A percentile compares a stretch with the other conserved stretches of the same genome.
These are phyloP conservation scores for Mamestra configurata DNA, from an alignment of 1,140 invertebrate species.

Conservation along the genomic window DNA sequence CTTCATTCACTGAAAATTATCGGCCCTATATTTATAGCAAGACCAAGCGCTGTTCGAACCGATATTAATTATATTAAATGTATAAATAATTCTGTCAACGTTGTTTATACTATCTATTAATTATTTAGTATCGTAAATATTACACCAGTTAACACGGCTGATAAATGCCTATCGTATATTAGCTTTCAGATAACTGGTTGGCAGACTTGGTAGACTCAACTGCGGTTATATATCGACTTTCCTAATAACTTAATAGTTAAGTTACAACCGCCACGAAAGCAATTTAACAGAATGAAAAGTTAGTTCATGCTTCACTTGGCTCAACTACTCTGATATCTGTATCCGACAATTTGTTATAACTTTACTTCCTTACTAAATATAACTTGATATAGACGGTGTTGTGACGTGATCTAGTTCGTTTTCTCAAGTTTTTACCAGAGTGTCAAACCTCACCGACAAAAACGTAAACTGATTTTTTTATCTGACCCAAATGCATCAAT, in stretches of 20 bases:
- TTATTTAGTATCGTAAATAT: background rate
- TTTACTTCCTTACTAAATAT: background rate
- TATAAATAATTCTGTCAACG: conserved; percentile 19
- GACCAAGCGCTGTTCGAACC: background rate
- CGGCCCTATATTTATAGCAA: background rate
- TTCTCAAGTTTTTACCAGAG: too few relatives aligned
- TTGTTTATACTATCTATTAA: conserved; percentile 21
- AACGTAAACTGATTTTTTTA: too few relatives aligned
- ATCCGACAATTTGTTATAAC: conserved; percentile 13
- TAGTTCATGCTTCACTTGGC: conserved; percentile 33
- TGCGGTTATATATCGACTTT: conserved; percentile 19
- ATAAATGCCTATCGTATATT: conserved; percentile 35
- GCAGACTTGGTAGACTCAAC: background rate
- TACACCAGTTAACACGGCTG: conserved; percentile 1
- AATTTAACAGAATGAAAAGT: conserved; percentile 40
- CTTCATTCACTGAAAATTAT: background rate
- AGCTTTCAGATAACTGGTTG: conserved; percentile 32
- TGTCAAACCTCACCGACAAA: too few relatives aligned
- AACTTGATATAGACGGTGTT: background rate
- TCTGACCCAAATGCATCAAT: too few relatives aligned
- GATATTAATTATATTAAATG: background rate
- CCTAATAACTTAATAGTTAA: conserved; percentile 28
- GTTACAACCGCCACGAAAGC: conserved; percentile 9
- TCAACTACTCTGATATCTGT: background rate
- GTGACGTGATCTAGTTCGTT: background rate